Conservation (phyloP, 1,140 invertebrate genomes). For the Harpegnathos saltator region DNA sequence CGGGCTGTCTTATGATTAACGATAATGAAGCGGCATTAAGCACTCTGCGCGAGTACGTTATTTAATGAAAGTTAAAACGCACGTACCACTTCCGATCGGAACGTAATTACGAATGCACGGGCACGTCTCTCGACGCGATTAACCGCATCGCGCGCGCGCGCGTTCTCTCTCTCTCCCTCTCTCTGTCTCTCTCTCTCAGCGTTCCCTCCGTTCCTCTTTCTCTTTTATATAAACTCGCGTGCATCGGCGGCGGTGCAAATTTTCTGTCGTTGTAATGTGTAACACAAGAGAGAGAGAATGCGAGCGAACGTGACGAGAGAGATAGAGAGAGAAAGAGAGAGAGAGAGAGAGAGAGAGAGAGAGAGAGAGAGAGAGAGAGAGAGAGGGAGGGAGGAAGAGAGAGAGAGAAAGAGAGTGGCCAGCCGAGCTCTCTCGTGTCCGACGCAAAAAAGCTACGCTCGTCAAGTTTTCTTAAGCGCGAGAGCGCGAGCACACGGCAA, state of each 20-base stretch:
- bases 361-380: conserved; percentile 17
- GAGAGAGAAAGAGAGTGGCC: conserved; percentile 13
- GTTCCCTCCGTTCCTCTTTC: neutral
- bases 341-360: no score
- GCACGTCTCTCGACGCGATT: conserved; percentile 30
- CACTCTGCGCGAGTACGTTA: no score
- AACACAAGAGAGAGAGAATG: neutral
- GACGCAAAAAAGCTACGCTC: conserved; percentile 67
- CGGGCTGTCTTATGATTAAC: no score
- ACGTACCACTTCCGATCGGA: no score
- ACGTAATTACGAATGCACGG: conserved; percentile 32
- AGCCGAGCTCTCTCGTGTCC: conserved; percentile 33
- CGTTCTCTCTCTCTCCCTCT: neutral
- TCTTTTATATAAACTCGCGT: conserved; percentile 37
- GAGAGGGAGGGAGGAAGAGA: neutral
- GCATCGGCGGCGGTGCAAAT: conserved; percentile 49
- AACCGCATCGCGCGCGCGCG: conserved; percentile 14
- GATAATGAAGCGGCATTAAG: no score
- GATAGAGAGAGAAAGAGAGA: no score
- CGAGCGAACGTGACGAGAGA: conserved; percentile 35
- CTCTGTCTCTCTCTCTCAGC: no score
- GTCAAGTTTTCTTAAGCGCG: conserved; percentile 72
- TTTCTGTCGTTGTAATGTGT: conserved; percentile 43
- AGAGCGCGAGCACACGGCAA: conserved; percentile 69
- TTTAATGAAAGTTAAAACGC: no score